Evolutionary conservation across 2,797 vertebrate genomes (phyloP).

Genomic region (Gallirallus australis): DNA sequence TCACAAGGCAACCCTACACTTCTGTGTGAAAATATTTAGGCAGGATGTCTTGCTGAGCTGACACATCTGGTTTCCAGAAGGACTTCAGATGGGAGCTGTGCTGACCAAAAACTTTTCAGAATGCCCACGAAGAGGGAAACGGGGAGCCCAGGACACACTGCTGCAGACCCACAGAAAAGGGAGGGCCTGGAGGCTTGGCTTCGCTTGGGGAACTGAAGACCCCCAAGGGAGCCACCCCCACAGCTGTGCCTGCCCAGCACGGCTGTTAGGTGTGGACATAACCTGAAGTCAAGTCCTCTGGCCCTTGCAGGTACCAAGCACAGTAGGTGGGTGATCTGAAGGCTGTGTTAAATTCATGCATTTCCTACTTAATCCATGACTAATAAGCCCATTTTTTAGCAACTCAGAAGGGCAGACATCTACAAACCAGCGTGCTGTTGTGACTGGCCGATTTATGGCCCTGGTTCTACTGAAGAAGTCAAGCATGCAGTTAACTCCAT

Average conservation of each 20-base stretch:
- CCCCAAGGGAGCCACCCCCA: not conserved
- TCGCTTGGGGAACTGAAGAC: not conserved
- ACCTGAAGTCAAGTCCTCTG: not conserved
- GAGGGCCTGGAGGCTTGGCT: not conserved
- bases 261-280: accelerated
- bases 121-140: not conserved
- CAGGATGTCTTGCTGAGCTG: conserved; percentile 54
- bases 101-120: not conserved
- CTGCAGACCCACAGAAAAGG: not conserved
- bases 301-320: not conserved
- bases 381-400: not conserved
- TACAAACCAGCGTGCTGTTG: not conserved
- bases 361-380: not conserved
- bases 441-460: not conserved
- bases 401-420: not conserved
- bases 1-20: conserved; percentile 32
- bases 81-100: conserved; percentile 2
- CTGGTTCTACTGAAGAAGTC: not conserved
- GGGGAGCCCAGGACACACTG: not conserved
- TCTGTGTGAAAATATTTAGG: conserved; percentile 57
- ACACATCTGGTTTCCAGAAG: conserved; percentile 72
- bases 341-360: not conserved
- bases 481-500: not conserved
- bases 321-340: not conserved
- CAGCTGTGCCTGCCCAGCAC: not conserved